Base-by-base conservation (phyloP, 2,888 invertebrate genomes). In the Ariolimax columbianus region DNA sequence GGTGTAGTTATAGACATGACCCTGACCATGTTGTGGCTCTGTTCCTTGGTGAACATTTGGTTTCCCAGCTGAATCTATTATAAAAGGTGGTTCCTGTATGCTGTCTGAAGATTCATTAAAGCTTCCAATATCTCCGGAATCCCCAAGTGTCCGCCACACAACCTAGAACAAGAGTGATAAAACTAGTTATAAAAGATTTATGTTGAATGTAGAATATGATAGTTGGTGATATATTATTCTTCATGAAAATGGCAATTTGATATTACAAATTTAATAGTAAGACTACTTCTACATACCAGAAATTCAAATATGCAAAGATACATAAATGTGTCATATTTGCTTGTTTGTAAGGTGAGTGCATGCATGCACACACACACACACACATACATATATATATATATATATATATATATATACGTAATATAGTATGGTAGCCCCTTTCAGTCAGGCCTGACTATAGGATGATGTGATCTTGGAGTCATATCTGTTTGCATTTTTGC, bases 101-200 rank as follows among this genome's bases (percentile, higher is more conserved):
- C 85, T 85, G 55, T 85, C 85, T 70, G 82, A 82, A 14, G 85
- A 82, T 47, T 85, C 85, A 43, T 85, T 82, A 70, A 85, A 82
- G 63, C 77, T 82, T 14, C 81, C 85, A 38, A 85, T 82, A 59
- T 87, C 87, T 23, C 83, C 87, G 7, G 78, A 89, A 87, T 91
- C 91, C 26, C 91, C 91, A 47, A 92, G 89, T 84, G 91, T 92
- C 59, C 91, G 88, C 92, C 92, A 92, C 11, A 92, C 92, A 83
- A 92, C 92, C 92, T 92, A 85, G n/a, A 88, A 87, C 63, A 75
- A 51, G 23, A 66, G 23, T 55, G 4, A 23, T 14, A 63, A 75
- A 55, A 75, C 26, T 26, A 66, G 51, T 77, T 68, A 23, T n/a
- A n/a, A 43, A 73, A 81, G 7, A 26, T 40, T 72, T 40, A 72